Conservation (phyloP, 2,797 vertebrate species). For the Brotula barbata region DNA sequence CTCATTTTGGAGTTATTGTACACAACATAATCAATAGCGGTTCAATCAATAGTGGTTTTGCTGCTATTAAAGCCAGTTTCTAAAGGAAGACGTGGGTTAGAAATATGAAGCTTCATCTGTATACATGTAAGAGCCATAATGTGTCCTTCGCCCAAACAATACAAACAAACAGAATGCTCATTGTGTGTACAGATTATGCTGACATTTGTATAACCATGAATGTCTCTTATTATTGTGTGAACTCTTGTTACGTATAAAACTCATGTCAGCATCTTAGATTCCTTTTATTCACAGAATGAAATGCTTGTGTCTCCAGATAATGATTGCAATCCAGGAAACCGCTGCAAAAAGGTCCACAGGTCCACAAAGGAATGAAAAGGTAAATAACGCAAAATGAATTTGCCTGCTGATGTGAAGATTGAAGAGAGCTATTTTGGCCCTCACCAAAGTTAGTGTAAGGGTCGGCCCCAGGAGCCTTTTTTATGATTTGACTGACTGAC, state of each 20-base stretch:
- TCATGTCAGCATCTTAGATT: background rate
- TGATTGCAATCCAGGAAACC: background rate
- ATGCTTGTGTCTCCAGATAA: background rate
- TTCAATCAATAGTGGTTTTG: too few species aligned
- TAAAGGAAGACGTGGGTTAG: too few species aligned
- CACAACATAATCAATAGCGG: too few species aligned
- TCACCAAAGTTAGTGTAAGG: background rate
- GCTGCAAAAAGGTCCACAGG: background rate
- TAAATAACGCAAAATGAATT: background rate
- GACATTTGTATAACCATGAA: slow-evolving; percentile 29
- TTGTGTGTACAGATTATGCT: background rate
- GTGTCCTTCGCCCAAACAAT: too few species aligned
- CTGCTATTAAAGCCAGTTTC: too few species aligned
- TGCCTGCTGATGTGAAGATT: background rate
- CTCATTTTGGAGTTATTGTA: too few species aligned
- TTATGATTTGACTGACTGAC: slow-evolving; percentile 3
- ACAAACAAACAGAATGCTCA: slow-evolving; percentile 5
- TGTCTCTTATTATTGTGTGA: too few species aligned
- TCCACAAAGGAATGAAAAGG: background rate
- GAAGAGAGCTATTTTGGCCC: background rate
- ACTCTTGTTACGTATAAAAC: background rate
- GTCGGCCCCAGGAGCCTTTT: background rate
- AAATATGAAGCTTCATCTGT: too few species aligned
- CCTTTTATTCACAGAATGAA: background rate
- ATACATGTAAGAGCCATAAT: too few species aligned